phyloP scores from a whole-genome alignment of 1,140 invertebrate species.

The Saxidomus purpurata region DNA sequence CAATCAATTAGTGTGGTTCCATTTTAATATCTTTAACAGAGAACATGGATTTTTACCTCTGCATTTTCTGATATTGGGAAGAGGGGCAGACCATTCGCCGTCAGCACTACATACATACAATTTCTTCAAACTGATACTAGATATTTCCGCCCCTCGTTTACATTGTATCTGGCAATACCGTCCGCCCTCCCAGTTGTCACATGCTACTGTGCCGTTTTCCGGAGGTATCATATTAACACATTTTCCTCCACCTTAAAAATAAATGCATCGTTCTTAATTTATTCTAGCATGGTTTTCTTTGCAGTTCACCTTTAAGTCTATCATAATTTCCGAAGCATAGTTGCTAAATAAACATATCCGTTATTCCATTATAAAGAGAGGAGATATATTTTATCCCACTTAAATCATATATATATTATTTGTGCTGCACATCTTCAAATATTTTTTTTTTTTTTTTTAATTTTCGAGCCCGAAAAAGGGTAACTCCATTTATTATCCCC shows the following conservation, averaged over 20 bases:
- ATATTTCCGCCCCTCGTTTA: conserved; percentile 40
- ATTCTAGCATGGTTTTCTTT: neutral
- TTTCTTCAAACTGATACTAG: neutral
- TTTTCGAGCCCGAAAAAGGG: too few species aligned
- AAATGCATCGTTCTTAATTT: neutral
- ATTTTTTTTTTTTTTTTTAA: neutral
- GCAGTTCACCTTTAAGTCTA: neutral
- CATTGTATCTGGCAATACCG: conserved; percentile 53
- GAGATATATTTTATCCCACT: neutral
- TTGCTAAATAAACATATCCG: too few species aligned
- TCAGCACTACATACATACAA: neutral
- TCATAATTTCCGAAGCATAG: too few species aligned
- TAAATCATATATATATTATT: neutral
- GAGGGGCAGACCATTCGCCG: neutral
- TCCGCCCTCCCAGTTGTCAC: conserved; percentile 56
- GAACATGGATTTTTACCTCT: neutral
- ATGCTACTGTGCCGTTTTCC: conserved; percentile 32
- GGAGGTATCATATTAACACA: neutral
- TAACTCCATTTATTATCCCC: too few species aligned
- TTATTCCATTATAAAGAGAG: neutral
- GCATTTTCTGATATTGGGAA: neutral
- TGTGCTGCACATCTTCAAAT: neutral
- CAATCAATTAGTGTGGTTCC: too few species aligned
- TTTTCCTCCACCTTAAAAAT: neutral
- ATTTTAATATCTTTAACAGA: too few species aligned